Conservation (phyloP, 1,140 invertebrate species). For the Sminthurinus signatus region DNA sequence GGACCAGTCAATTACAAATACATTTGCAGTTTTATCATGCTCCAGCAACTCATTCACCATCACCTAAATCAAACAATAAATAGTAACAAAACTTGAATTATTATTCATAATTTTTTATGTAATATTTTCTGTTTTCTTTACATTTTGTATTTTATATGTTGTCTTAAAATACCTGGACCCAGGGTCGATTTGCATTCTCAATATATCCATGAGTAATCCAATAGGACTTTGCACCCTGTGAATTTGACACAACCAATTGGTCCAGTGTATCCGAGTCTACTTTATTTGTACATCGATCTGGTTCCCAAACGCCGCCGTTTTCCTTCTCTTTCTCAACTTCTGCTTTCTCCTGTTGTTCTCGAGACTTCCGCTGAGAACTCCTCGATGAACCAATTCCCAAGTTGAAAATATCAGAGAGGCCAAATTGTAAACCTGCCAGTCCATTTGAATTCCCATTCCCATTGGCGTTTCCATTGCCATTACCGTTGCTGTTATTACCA, state of each 20-base stretch:
- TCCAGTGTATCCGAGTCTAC: slow-evolving; percentile 47
- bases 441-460: slow-evolving; percentile 54
- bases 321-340: too few species aligned
- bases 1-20: slow-evolving; percentile 77
- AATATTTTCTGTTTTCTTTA: too few species aligned
- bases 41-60: slow-evolving; percentile 59
- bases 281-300: too few species aligned
- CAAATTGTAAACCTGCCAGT: slow-evolving; percentile 54
- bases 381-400: too few species aligned
- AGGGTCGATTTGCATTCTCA: slow-evolving; percentile 68
- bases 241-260: slow-evolving; percentile 43
- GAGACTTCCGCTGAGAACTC: too few species aligned
- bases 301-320: slow-evolving; percentile 10
- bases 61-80: not conserved
- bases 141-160: too few species aligned
- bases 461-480: too few species aligned
- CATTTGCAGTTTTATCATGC: slow-evolving; percentile 58
- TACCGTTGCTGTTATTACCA: slow-evolving; percentile 29
- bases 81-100: not conserved
- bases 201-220: slow-evolving; percentile 78
- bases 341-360: too few species aligned
- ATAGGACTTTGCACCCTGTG: slow-evolving; percentile 49
- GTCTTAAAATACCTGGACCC: slow-evolving; percentile 59
- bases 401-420: too few species aligned
- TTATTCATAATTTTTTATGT: not conserved